Percentiles rank a stretch among this genome's conserved stretches.
These are phyloP conservation scores for Scarus forsteni DNA, from an alignment of 2,797 vertebrate species.

Conservation along the genomic window DNA sequence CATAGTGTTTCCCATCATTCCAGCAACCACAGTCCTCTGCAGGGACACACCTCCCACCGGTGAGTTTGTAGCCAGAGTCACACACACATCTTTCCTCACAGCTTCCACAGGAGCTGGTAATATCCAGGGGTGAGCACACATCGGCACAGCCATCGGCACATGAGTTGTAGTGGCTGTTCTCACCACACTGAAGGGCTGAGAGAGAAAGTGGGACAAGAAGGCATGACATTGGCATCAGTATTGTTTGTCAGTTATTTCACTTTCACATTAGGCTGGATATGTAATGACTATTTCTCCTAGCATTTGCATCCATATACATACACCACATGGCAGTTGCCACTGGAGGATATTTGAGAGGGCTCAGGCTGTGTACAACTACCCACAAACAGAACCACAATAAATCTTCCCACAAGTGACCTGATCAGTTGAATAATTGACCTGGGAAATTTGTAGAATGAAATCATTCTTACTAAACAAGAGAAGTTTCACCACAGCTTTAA, in stretches of 20 bases:
- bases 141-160: conserved; percentile 84
- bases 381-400: no score
- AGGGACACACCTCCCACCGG: conserved; percentile 81
- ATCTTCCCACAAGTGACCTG: no score
- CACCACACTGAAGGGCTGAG: conserved; percentile 82
- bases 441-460: no score
- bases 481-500: no score
- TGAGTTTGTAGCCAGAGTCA: conserved; percentile 83
- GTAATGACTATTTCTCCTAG: no score
- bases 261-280: no score
- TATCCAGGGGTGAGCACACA: conserved; percentile 77
- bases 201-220: conserved; percentile 2
- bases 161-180: conserved; percentile 86
- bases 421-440: no score
- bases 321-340: no score
- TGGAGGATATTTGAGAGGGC: no score
- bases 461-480: no score
- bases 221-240: background rate
- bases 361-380: no score
- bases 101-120: conserved; percentile 68
- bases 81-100: conserved; percentile 89
- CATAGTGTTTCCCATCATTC: conserved; percentile 80
- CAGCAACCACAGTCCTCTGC: conserved; percentile 87
- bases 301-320: no score
- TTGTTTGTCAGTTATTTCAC: conserved; percentile 2